Evolutionary conservation across 2,797 vertebrate species (phyloP), one percentile per base, ranked within the genome.

Genomic region (Hozukius guyotensis): DNA sequence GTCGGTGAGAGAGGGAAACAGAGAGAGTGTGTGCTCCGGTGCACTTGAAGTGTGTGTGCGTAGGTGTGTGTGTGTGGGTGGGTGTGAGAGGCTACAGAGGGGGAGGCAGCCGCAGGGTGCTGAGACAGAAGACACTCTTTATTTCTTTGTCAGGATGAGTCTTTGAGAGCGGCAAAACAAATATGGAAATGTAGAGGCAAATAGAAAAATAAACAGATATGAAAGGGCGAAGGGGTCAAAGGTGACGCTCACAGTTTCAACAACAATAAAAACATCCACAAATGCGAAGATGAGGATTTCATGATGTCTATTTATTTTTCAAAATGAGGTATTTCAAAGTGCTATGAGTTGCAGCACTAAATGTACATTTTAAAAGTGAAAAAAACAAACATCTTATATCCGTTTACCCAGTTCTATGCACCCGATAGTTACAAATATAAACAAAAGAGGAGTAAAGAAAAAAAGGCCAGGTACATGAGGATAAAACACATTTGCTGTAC

Each of bases 271-370:
- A 57, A 42, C 52, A 86, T n/a, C 31, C 72, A 88, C 25, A 60
- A 20, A 60, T 36, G 72, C 80, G 42, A 78, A 57, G 27, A 46
- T 74, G 16, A 82, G 59, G 71, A 57, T 90, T 94, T 89, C 78
- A 94, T 83, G 93, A 95, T 94, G 96, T 96, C 98, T 99, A 99
- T 99, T 99, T 99, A 99, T 99, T 99, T 99, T 97, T 97, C 97
- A 99, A 98, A 98, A 98, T 99, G 98, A 99, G 98, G 98, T 99
- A 99, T 99, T 99, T 99, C 98, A 98, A 99, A 99, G 98, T 99
- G 98, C 98, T 98, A 98, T 97, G 96, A 98, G 97, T 98, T 96
- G 96, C 97, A 99, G 98, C 98, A 99, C 98, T 98, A 98, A 98
- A 98, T 97, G 96, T 99, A 99, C 97, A 99, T 97, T 92, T 93